These are phyloP conservation scores for Phrynosoma platyrhinos DNA, from an alignment of 2,113 vertebrate species.

Conservation along the genomic window DNA sequence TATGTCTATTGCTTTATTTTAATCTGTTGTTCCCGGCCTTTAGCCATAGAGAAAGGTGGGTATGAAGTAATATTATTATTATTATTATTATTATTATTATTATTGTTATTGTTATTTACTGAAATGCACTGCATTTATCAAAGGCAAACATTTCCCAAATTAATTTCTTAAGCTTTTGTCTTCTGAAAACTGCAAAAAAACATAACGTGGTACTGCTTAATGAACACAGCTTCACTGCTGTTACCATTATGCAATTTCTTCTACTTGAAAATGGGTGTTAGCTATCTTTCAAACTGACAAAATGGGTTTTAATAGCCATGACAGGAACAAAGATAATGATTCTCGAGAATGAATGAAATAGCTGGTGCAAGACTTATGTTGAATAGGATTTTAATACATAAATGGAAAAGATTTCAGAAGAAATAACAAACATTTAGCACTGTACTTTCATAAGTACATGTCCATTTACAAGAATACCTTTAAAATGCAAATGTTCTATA, in stretches of 20 bases:
- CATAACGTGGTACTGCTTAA: not conserved
- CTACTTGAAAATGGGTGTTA: not conserved
- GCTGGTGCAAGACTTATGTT: not conserved
- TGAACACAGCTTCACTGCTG: not conserved
- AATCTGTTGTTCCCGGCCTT: too few relatives aligned
- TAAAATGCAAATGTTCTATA: not conserved
- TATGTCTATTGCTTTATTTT: too few relatives aligned
- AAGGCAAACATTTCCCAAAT: not conserved
- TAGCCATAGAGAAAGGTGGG: too few relatives aligned
- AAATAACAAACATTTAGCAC: not conserved
- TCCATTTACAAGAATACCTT: not conserved
- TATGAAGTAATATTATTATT: too few relatives aligned
- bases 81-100: too few relatives aligned
- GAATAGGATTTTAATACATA: constrained; percentile 23
- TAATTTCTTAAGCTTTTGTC: not conserved
- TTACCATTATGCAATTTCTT: not conserved
- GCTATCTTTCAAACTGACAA: not conserved
- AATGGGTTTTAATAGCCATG: constrained; percentile 10
- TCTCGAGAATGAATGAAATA: not conserved
- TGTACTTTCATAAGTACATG: not conserved
- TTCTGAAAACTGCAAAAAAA: not conserved
- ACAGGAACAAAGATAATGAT: constrained; percentile 36
- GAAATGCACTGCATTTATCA: not conserved
- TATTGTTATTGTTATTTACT: not conserved
- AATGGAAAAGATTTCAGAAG: not conserved